Percentiles rank a stretch among this genome's conserved stretches.
Evolutionary conservation across 2,888 invertebrate species (phyloP).

Genomic region (Drosophila barbarae): DNA sequence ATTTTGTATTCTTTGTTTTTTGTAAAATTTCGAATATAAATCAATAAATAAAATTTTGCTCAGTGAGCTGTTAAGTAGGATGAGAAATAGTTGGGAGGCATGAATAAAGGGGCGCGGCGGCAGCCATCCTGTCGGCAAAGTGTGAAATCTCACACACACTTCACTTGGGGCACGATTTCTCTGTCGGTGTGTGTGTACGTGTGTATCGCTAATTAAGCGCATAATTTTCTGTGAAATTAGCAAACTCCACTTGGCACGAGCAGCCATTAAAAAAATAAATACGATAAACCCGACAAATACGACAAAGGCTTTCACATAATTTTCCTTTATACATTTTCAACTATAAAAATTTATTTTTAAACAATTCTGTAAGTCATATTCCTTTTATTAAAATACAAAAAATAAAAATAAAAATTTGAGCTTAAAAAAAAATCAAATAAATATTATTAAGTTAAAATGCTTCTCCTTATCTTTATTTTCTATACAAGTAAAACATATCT

Average conservation of each 20-base stretch:
- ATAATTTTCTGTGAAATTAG: constrained; percentile 49
- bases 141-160: constrained; percentile 59
- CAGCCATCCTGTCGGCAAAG: constrained; percentile 45
- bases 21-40: neutral
- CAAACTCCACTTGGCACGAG: constrained; percentile 42
- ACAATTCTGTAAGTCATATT: too few relatives aligned
- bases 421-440: neutral
- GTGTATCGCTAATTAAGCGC: constrained; percentile 60
- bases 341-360: neutral
- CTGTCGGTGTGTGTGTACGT: constrained; percentile 29
- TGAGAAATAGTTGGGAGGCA: neutral
- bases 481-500: too few relatives aligned
- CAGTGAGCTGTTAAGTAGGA: constrained; percentile 7
- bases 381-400: neutral
- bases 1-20: neutral
- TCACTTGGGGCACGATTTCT: constrained; percentile 34
- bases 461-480: neutral
- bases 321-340: neutral
- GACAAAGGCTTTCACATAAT: neutral
- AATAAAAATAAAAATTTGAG: neutral
- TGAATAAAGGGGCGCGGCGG: constrained; percentile 7
- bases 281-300: neutral
- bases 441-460: neutral
- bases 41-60: neutral
- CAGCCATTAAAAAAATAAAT: constrained; percentile 10